Evolutionary conservation across 2,113 vertebrate species (phyloP), one percentile per base, ranked within the genome.

Genomic region (Salvelinus sp.): DNA sequence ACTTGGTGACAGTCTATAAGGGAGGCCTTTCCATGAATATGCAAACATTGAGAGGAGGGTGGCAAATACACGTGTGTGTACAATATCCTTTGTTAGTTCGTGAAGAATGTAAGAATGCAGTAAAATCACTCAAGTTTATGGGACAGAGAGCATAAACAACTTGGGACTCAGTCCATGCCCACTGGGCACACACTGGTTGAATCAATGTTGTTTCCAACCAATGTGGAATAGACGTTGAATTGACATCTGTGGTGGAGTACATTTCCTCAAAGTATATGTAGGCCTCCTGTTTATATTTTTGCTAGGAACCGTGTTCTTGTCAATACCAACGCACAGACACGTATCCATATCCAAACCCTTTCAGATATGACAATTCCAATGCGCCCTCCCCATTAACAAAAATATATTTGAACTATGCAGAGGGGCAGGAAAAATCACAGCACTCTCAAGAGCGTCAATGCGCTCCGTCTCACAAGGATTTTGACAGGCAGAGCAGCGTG

Each of bases 371-470:
- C 77, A 82, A 33, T 82, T 79, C 47, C 70, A 48, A 70, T 60
- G 81, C 50, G 71, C 67, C 58, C 76, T 80, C 78, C 38, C 89
- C 89, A 76, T 78, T 73, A 88, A 91, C 90, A 90, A 89, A 89
- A 90, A 89, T 88, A 91, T 85, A 90, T 88, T 65, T 65, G 88
- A 91, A 89, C 88, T 85, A 69, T 85, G 85, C 77, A 81, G 86
- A 87, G 73, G 86, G 77, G 84, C 77, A 81, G 78, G 85, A 85
- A 48, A 82, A 82, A 79, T 86, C 89, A 44, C 81, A 77, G 86
- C 87, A 82, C 79, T 84, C 76, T 83, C 85, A 81, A 64, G 50
- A 83, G 83, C 83, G 76, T 72, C 77, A 74, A 74, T 70, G 84
- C 81, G 79, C 88, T 93, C 88, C 81, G 83, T 93, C 91, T 91